Evolutionary conservation across 2,888 invertebrate species (phyloP).

Genomic region (Thalpophila matura): DNA sequence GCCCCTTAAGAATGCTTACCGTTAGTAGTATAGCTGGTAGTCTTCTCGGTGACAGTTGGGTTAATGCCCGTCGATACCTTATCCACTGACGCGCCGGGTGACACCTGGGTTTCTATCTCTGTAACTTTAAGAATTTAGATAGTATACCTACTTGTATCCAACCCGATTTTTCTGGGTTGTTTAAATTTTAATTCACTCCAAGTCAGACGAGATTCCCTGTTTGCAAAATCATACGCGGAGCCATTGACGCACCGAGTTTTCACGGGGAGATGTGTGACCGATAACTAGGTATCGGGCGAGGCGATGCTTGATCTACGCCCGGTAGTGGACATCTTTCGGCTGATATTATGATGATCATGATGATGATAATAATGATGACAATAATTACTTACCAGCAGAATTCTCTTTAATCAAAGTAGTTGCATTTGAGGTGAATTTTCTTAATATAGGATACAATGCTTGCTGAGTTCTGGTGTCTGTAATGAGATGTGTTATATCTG

Average conservation of each 20-base stretch:
- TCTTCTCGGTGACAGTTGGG: constrained; percentile 3
- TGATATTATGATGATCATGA: too few relatives aligned
- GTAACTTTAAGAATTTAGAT: constrained; percentile 8
- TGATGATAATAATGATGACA: not conserved
- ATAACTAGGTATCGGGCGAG: too few relatives aligned
- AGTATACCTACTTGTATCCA: too few relatives aligned
- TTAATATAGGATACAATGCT: constrained; percentile 31
- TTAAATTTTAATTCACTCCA: too few relatives aligned
- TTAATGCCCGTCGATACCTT: constrained; percentile 37
- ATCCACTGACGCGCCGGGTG: constrained; percentile 5
- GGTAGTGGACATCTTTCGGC: too few relatives aligned
- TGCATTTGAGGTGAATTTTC: constrained; percentile 18
- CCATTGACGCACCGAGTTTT: too few relatives aligned
- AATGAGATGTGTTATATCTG: constrained; percentile 47
- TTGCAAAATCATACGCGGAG: too few relatives aligned
- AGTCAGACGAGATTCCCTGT: too few relatives aligned
- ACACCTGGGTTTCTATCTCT: constrained; percentile 40
- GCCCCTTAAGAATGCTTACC: too few relatives aligned
- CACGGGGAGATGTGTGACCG: too few relatives aligned
- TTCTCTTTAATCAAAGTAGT: not conserved
- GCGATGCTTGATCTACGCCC: not conserved
- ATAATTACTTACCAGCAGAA: not conserved
- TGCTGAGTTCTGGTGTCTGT: constrained; percentile 28
- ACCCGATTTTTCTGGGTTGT: too few relatives aligned
- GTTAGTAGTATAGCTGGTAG: constrained; percentile 13